A percentile compares a stretch with the other conserved stretches of the same genome.
phyloP scores from a whole-genome alignment of 2,888 invertebrate genomes.

The Tachina fera region DNA sequence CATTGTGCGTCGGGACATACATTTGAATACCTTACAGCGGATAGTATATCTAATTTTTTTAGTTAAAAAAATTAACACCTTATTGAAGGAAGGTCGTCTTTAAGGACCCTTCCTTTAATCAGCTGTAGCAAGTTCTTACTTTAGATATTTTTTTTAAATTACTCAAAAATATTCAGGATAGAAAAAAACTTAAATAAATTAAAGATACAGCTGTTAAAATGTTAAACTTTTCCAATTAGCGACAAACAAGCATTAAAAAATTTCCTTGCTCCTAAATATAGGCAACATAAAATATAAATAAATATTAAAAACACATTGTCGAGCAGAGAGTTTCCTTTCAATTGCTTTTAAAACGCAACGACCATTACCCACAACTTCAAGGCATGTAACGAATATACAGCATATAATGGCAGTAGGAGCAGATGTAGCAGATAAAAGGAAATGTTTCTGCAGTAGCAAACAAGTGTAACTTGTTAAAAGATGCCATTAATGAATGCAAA shows the following conservation, averaged over 20 bases:
- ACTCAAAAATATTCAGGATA: neutral
- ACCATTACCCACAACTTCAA: neutral
- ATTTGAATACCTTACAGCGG: too few species aligned
- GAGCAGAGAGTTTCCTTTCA: constrained; percentile 29
- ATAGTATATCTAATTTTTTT: too few species aligned
- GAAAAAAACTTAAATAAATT: neutral
- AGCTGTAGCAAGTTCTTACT: neutral
- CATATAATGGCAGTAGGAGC: too few species aligned
- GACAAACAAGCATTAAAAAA: constrained; percentile 56
- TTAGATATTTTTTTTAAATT: neutral
- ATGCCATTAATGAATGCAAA: constrained; percentile 43
- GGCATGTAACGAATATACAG: neutral
- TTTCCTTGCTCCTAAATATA: constrained; percentile 34
- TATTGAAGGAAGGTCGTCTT: neutral
- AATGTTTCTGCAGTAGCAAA: neutral
- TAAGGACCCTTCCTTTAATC: neutral
- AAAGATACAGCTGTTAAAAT: constrained; percentile 32
- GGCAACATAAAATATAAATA: constrained; percentile 23
- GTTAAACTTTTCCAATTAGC: constrained; percentile 69
- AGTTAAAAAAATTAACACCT: too few species aligned
- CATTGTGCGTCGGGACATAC: too few species aligned
- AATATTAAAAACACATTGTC: constrained; percentile 52
- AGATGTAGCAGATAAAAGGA: neutral
- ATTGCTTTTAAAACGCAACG: constrained; percentile 22
- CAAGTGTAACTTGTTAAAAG: constrained; percentile 56